Percentiles rank a stretch among this genome's conserved stretches.
phyloP scores from a whole-genome alignment of 2,113 vertebrate genomes.

The Hypanus sabinus region DNA sequence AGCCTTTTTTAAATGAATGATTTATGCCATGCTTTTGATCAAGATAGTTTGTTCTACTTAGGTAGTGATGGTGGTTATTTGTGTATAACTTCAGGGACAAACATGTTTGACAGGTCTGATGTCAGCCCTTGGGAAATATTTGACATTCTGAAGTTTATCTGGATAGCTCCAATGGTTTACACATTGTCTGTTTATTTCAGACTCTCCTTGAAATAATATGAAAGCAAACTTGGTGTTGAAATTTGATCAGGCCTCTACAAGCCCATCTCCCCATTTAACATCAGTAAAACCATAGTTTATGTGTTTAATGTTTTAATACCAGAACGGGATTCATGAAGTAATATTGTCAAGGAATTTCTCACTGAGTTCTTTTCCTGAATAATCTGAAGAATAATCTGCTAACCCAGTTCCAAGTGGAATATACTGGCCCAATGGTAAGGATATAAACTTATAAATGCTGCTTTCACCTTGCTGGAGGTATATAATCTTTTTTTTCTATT shows the following conservation, averaged over 20 bases:
- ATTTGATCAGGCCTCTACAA: background rate
- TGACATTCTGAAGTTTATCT: background rate
- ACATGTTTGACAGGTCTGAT: background rate
- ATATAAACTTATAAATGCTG: background rate
- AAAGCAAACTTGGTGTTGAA: background rate
- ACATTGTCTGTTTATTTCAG: background rate
- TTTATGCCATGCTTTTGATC: background rate
- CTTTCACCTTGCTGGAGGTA: background rate
- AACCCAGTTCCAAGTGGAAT: background rate
- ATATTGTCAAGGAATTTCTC: background rate
- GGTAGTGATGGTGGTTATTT: background rate
- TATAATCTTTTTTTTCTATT: too few relatives aligned
- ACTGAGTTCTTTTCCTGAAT: background rate
- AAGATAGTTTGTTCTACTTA: background rate
- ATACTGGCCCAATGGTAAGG: background rate
- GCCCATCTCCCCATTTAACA: background rate
- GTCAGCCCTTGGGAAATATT: background rate
- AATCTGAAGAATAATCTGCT: background rate
- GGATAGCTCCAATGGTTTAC: background rate
- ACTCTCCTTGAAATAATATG: background rate
- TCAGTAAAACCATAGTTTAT: background rate
- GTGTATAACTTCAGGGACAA: background rate
- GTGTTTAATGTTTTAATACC: background rate
- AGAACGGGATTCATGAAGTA: background rate
- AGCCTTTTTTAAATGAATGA: background rate